Base-by-base conservation (phyloP, 1,140 invertebrate genomes). In the Drosophila triauraria region DNA sequence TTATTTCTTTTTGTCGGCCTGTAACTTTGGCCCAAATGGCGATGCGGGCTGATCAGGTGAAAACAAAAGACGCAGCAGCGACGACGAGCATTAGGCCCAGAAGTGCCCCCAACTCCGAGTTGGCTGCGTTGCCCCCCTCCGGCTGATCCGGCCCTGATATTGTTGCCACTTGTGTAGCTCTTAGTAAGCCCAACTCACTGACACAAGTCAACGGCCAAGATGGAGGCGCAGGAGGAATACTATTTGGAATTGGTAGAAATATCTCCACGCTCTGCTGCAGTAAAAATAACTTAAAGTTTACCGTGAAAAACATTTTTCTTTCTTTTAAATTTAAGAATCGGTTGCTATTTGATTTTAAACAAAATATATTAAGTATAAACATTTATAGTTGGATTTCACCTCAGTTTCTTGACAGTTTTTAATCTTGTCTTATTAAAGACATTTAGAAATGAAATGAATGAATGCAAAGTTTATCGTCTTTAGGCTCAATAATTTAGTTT, bases 21-120 rank as follows among this genome's bases (percentile, higher is more conserved):
- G 67, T 65, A 79, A 59, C 74, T 81, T 60, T 88, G 81, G 65
- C 81, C 85, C 53, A 88, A 88, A 88, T 91, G 78, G 60, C 82
- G 51, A 88, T 88, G 85, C 85, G 85, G 85, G 85, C 63, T 51
- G 85, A 88, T 88, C 86, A 88, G 85, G 85, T 85, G 85, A 88
- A 88, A 80, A 80, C 75, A 78, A 59, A 64, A 84, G 48, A 81
- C 67, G 54, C 51, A 47, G 42, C 50, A 64, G 53, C 32, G 30
- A 32, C 32, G 30, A 32, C 32, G 20, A 77, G 63, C 56, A 77
- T 68, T 75, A 69, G 63, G 27, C 43, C 17, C 23, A 62, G 35
- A 44, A 32, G 44, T 61, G 20, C 44, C 25, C 68, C 77, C 25
- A 15, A 15, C 30, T 9, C 10, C 23, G 17, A 30, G 27, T 6